Base-by-base conservation (phyloP, 2,888 invertebrate species). In the Tetrapedia diversipes region DNA sequence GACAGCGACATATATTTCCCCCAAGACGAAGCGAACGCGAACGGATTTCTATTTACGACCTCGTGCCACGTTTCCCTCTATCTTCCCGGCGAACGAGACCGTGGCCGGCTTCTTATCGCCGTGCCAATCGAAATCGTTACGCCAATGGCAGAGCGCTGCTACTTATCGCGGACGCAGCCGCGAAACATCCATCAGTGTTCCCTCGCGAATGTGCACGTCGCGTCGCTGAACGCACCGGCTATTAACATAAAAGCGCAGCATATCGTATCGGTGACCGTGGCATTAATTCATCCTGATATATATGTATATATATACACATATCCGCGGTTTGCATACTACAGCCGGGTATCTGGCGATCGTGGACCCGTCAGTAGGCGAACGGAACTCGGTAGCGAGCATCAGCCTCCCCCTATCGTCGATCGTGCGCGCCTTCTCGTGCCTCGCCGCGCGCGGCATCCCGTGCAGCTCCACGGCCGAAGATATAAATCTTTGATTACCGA, bases 401-500 rank as follows among this genome's bases (percentile, higher is more conserved):
- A 54, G 66, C 51, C 51, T 69, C 32, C 53, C n/a, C 66, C 77
- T 76, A 82, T 82, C 82, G 82, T 64, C 75, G 76, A 84, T 80
- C 82, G 66, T 82, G 64, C 57, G 64, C 57, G 19, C 66, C 27
- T 69, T 39, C 67, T 63, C 64, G 54, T 64, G 63, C 34, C 37
- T 65, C 34, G 45, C 45, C 74, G 47, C 49, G 71, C 77, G 53
- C 57, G 70, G 57, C 77, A 67, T 76, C 68, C 70, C 67, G 64
- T 68, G 71, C 68, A 16, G 47, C 34, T 61, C 70, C 57, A n/a
- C n/a, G n/a, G n/a, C 16, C 27, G 61, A 45, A 73, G 81, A 84
- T 84, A 83, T 84, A 83, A 84, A 84, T 84, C 84, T 84, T 84
- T 84, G 84, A 86, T 84, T 77, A 72, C 77, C 69, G 74, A 71